Evolutionary conservation across 2,888 invertebrate genomes (phyloP), one percentile per base, ranked within the genome.

Genomic region (Colletes collaris): DNA sequence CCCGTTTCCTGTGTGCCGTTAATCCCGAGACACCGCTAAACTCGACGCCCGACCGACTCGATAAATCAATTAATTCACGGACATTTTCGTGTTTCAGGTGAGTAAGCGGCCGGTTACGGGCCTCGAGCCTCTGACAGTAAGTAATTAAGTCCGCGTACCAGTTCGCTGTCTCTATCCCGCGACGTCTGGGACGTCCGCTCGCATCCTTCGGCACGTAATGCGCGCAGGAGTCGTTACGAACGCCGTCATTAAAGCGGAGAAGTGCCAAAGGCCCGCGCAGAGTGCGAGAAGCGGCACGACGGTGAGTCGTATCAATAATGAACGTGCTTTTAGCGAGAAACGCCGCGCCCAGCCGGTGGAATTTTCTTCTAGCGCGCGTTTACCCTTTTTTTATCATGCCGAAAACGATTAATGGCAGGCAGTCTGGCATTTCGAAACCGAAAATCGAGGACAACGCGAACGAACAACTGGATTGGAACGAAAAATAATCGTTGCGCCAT

Each of bases 21-120:
- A 11, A 10, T 46, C 13, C 40, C 16, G n/a, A 35, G 11, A n/a
- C 40, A 19, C 7, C 52, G 27, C n/a, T 44, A 52, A 60, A 53
- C 11, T 53, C 69, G 65, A 71, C 66, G 49, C 58, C 53, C 40
- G 40, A 50, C 50, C 35, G 8, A 11, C n/a, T 16, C 76, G 79
- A 74, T 79, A 79, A 87, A 82, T 87, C 76, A 80, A 85, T 84
- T 86, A 84, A 86, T 78, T 16, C 55, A 40, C 16, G 11, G 46
- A 75, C 49, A 80, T 82, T 86, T 88, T 88, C 60, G 60, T 89
- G 84, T 88, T 88, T 79, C 89, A 89, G 87, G 88, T 89, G 82
- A 90, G 90, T 89, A 87, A 87, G 79, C 85, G 73, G 81, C 69
- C 74, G 65, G 65, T 87, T 83, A 81, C 79, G 81, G 74, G 65